These are phyloP conservation scores for Odontocolon sp. DNA, from an alignment of 2,888 invertebrate genomes.

Conservation along the genomic window DNA sequence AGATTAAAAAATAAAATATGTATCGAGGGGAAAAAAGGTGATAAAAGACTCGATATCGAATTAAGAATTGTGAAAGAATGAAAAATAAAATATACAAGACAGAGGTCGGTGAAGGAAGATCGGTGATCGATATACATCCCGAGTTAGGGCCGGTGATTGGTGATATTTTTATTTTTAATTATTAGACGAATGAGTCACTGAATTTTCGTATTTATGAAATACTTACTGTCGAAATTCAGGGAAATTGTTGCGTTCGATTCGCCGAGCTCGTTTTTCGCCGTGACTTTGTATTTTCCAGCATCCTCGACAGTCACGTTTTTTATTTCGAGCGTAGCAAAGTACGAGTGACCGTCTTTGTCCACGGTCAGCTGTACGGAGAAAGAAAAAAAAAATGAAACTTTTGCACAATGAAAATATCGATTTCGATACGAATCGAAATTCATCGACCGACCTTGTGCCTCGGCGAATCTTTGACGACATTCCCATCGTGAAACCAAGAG, in stretches of 20 bases:
- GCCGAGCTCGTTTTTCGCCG: slow-evolving; percentile 98
- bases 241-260: slow-evolving; percentile 98
- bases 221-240: slow-evolving; percentile 99
- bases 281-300: slow-evolving; percentile 98
- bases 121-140: slow-evolving; percentile 78
- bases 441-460: slow-evolving; percentile 90
- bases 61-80: slow-evolving; percentile 44
- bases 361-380: slow-evolving; percentile 93
- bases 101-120: slow-evolving; percentile 61
- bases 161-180: slow-evolving; percentile 6
- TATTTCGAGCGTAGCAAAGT: slow-evolving; percentile 96
- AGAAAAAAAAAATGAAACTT: slow-evolving; percentile 69
- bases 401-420: not conserved
- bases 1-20: slow-evolving; percentile 58
- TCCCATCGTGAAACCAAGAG: slow-evolving; percentile 94
- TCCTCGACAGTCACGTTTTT: slow-evolving; percentile 97
- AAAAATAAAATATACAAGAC: slow-evolving; percentile 52
- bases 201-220: slow-evolving; percentile 59
- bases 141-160: slow-evolving; percentile 65
- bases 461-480: slow-evolving; percentile 89
- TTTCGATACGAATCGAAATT: not conserved
- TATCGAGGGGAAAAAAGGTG: slow-evolving; percentile 15
- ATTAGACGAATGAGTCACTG: not conserved
- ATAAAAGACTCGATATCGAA: slow-evolving; percentile 57
- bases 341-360: slow-evolving; percentile 95